Conservation (phyloP, 2,797 vertebrate species). For the Cyclura pinguis region DNA sequence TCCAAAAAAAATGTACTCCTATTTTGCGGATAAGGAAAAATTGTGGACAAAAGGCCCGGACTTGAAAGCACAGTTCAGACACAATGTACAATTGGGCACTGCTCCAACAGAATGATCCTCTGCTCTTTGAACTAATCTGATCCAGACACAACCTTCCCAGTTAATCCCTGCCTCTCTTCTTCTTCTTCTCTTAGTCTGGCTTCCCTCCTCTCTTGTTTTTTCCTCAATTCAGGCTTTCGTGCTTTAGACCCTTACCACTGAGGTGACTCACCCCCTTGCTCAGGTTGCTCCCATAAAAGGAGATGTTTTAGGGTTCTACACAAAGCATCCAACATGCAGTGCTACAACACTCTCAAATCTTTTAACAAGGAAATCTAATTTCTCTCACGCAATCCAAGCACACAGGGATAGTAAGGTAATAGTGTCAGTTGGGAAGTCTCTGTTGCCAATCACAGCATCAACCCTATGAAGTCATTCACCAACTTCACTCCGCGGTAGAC, state of each 20-base stretch:
- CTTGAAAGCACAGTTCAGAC: not conserved
- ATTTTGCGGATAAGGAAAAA: conserved; percentile 12
- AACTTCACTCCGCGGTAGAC: not conserved
- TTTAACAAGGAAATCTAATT: not conserved
- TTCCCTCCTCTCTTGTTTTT: not conserved
- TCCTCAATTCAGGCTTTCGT: not conserved
- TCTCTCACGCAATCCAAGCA: not conserved
- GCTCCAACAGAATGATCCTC: not conserved
- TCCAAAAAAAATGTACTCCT: not conserved
- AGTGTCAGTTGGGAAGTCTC: not conserved
- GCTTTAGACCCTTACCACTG: not conserved
- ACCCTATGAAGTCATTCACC: not conserved
- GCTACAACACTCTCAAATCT: not conserved
- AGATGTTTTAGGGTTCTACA: not conserved
- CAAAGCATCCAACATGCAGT: not conserved
- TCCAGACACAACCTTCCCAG: not conserved
- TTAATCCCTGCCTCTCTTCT: not conserved
- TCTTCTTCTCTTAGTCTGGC: not conserved
- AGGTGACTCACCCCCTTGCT: not conserved
- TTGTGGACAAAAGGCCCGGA: not conserved
- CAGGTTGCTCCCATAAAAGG: not conserved
- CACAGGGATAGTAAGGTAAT: not conserved
- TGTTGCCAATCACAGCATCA: not conserved
- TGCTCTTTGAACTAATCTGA: not conserved
- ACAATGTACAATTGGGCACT: not conserved